Conservation (phyloP, 2,888 invertebrate genomes). For the Schrankia costaestrigalis region DNA sequence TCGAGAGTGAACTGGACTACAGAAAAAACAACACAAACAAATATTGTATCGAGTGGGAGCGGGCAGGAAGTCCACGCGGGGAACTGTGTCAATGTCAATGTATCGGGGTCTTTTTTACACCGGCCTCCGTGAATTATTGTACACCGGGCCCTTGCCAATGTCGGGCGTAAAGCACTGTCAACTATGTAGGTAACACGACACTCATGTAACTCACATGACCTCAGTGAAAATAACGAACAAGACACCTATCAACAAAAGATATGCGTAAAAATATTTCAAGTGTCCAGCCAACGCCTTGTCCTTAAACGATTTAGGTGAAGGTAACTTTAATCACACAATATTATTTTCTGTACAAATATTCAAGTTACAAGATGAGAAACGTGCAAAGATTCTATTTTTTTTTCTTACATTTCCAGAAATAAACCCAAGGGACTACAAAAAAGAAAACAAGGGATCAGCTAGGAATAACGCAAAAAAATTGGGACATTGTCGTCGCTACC, state of each 20-base stretch:
- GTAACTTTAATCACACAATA: slow-evolving; percentile 7
- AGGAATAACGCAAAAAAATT: slow-evolving; percentile 22
- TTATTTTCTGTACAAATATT: not conserved
- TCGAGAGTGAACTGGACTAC: slow-evolving; percentile 44
- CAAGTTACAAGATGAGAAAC: no score
- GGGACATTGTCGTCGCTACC: slow-evolving; percentile 33
- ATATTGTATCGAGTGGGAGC: slow-evolving; percentile 43
- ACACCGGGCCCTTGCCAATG: slow-evolving; percentile 22
- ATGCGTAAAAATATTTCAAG: slow-evolving; percentile 8
- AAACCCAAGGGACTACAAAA: slow-evolving; percentile 6
- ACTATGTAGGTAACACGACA: slow-evolving; percentile 18
- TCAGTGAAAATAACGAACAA: slow-evolving; percentile 24
- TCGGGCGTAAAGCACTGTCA: slow-evolving; percentile 14
- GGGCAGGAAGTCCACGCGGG: slow-evolving; percentile 53
- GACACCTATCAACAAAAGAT: slow-evolving; percentile 18
- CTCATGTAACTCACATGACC: slow-evolving; percentile 22
- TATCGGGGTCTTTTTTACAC: slow-evolving; percentile 47
- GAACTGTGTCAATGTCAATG: slow-evolving; percentile 75
- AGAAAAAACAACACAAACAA: slow-evolving; percentile 50
- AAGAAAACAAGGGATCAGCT: slow-evolving; percentile 3
- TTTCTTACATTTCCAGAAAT: slow-evolving; percentile 14
- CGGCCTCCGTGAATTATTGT: slow-evolving; percentile 40
- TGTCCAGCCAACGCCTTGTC: slow-evolving; percentile 11
- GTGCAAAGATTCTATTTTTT: no score
- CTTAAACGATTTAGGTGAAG: slow-evolving; percentile 17